A percentile compares a stretch with the other conserved stretches of the same genome.
These are phyloP conservation scores for Elephas maximus DNA, from an alignment of 2,113 vertebrate species.

Conservation along the genomic window DNA sequence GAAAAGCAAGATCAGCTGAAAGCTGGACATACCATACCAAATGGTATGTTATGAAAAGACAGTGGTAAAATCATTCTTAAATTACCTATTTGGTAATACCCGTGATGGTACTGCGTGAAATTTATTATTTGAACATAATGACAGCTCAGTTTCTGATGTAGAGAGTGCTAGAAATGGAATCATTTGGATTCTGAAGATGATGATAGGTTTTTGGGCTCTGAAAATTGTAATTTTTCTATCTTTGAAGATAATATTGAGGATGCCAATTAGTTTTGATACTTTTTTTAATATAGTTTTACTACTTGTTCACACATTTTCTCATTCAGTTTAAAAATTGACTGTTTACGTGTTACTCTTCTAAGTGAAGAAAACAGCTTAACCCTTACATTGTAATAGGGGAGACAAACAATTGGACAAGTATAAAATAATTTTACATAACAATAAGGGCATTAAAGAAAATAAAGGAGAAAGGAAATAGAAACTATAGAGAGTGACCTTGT, in stretches of 20 bases:
- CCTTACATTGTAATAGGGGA: neutral
- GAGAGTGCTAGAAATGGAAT: neutral
- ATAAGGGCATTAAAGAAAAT: neutral
- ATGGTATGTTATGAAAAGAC: neutral
- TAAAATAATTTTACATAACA: neutral
- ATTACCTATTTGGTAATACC: conserved; percentile 13
- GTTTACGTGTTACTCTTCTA: neutral
- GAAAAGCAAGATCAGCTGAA: neutral
- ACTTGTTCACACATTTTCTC: neutral
- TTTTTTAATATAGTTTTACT: neutral
- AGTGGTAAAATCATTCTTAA: neutral
- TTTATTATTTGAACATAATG: neutral
- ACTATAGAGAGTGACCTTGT: neutral
- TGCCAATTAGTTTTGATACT: neutral
- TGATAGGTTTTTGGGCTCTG: neutral
- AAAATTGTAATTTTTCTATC: neutral
- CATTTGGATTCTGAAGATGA: neutral
- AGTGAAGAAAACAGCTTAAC: neutral
- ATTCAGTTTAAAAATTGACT: neutral
- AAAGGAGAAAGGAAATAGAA: neutral
- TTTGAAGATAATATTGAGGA: neutral
- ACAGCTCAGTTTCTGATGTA: neutral
- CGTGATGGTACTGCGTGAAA: neutral
- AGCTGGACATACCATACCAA: neutral
- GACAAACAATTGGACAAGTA: neutral